Base-by-base conservation (phyloP, 2,113 vertebrate species). In the Gymnocephalus cernua region DNA sequence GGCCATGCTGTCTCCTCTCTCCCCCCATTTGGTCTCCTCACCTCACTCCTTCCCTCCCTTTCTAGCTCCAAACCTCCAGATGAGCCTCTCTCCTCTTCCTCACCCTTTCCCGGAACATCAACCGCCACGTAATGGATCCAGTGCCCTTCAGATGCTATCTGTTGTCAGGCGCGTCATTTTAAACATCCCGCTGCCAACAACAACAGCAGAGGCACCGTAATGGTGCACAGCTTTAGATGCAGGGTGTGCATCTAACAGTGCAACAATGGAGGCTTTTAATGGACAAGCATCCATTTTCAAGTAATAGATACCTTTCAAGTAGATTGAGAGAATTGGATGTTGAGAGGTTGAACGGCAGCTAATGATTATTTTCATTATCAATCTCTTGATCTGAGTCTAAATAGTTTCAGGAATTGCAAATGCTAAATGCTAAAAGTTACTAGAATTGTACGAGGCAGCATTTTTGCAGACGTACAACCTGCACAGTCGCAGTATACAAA, bases 61-160 rank as follows among this genome's bases (percentile, higher is more conserved):
- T 29, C 73, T 21, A 59, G 61, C 77, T 78, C 72, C 62, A 71
- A 70, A 83, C 62, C 61, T 85, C 72, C 53, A 48, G 69, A 83
- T 51, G 80, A 67, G 67, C 48, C 54, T 77, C 62, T 61, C 67
- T 62, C 70, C 70, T 61, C 68, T 65, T 67, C 29, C 56, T 78
- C 59, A 2, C 64, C 47, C 84, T 76, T 91, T 91, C 85, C 86
- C 16, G 78, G 80, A 86, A 90, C 80, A 82, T 74, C 86, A 56
- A 57, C 88, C 32, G 6, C 80, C 70, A 41, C 8, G 47, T 94
- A 93, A 94, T 93, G 92, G 90, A 83, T 86, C 77, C 83, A 27
- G 74, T 44, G 72, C 78, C 44, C 88, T 83, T 85, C 86, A 86
- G 92, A 93, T 93, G 67, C 82, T 89, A 90, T 92, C 92, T 88